Percentiles rank a stretch among this genome's conserved stretches.
These are phyloP conservation scores for Bubalus kerabau DNA, from an alignment of 2,113 vertebrate species.

Conservation along the genomic window DNA sequence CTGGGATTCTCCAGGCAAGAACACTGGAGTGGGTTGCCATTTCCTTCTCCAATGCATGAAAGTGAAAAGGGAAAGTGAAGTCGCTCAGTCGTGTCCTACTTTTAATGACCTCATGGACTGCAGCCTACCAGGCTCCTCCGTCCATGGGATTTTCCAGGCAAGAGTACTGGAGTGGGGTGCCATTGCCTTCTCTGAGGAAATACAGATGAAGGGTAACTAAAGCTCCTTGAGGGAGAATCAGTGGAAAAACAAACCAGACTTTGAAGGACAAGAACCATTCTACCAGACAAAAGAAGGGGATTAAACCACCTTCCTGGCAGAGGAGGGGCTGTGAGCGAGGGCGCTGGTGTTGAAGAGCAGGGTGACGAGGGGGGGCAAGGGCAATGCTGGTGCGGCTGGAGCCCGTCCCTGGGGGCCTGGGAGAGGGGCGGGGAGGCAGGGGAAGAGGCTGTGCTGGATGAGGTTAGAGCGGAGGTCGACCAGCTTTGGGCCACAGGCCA, in stretches of 20 bases:
- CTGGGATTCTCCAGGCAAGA: no score
- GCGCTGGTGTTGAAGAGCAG: accelerated
- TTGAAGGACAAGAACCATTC: neutral
- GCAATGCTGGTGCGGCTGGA: neutral
- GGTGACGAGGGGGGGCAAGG: neutral
- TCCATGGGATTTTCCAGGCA: no score
- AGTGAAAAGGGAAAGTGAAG: no score
- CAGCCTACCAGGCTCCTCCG: no score
- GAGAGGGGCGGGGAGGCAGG: neutral
- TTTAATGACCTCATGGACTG: no score
- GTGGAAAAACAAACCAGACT: neutral
- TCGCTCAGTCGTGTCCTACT: no score
- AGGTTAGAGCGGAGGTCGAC: neutral
- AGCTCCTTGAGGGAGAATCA: neutral
- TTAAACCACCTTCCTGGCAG: neutral
- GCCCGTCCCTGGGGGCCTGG: neutral
- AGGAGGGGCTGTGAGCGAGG: neutral
- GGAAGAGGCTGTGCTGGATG: neutral
- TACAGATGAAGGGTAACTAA: neutral
- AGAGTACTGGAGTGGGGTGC: no score
- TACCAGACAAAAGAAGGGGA: neutral
- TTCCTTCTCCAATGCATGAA: no score
- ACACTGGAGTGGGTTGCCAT: no score
- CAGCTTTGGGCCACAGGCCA: neutral
- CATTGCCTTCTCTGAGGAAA: neutral